These are phyloP conservation scores for rabbit (Oryctolagus cuniculus) DNA, from an alignment of 2,113 vertebrate genomes.

Conservation along the genomic window DNA sequence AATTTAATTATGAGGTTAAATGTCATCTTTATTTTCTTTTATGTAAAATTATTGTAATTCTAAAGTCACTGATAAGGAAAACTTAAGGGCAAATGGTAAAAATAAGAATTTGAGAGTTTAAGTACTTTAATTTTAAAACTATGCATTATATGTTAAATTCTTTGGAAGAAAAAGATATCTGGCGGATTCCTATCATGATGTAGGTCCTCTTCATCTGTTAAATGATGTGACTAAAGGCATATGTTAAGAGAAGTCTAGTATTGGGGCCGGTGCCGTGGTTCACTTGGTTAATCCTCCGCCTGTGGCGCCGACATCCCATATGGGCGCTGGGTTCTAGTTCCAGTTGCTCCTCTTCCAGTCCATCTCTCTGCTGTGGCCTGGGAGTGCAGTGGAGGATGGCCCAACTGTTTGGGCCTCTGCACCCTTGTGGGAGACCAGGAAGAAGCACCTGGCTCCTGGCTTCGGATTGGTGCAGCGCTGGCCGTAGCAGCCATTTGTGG, in stretches of 20 bases:
- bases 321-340: too few relatives aligned
- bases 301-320: too few relatives aligned
- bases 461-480: too few relatives aligned
- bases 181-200: not conserved
- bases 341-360: too few relatives aligned
- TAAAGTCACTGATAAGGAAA: not conserved
- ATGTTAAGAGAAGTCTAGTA: not conserved
- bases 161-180: not conserved
- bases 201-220: not conserved
- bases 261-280: too few relatives aligned
- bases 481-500: too few relatives aligned
- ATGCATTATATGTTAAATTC: not conserved
- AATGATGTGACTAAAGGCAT: not conserved
- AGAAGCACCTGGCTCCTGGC: too few relatives aligned
- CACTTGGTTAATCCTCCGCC: too few relatives aligned
- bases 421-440: too few relatives aligned
- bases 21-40: not conserved
- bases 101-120: not conserved
- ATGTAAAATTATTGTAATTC: not conserved
- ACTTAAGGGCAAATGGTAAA: not conserved
- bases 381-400: too few relatives aligned
- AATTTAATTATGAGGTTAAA: not conserved
- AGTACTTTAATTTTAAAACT: not conserved
- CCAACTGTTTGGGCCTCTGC: too few relatives aligned
- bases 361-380: too few relatives aligned